A percentile compares a stretch with the other conserved stretches of the same genome.
Conservation (phyloP, 2,888 invertebrate species). For the Blera fallax region DNA sequence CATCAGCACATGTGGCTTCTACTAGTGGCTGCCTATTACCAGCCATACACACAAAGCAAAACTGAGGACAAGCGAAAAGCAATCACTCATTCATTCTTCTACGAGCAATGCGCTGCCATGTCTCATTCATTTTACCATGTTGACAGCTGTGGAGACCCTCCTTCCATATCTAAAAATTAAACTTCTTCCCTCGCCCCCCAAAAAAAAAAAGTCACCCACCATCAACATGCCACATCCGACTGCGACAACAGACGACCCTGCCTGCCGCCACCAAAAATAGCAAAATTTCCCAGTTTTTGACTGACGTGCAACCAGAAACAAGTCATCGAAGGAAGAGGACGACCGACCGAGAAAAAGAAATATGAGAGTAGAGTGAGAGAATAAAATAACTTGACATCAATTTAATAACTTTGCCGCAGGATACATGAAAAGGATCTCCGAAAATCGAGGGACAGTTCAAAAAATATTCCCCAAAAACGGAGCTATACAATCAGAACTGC, state of each 20-base stretch:
- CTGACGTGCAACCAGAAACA: slow-evolving; percentile 62
- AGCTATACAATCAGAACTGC: slow-evolving; percentile 13
- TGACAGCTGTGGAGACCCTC: slow-evolving; percentile 48
- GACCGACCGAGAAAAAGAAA: not conserved
- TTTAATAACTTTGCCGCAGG: slow-evolving; percentile 63
- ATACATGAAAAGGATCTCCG: not conserved
- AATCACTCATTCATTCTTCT: slow-evolving; percentile 67
- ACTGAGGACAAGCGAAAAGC: slow-evolving; percentile 59
- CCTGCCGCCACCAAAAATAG: slow-evolving; percentile 46
- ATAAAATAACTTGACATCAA: slow-evolving; percentile 69
- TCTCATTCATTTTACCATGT: slow-evolving; percentile 63
- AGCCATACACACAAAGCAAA: slow-evolving; percentile 3
- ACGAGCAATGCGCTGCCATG: slow-evolving; percentile 25
- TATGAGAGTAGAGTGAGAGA: slow-evolving; percentile 13
- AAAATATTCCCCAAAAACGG: not conserved
- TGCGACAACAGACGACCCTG: slow-evolving; percentile 21
- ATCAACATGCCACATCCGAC: slow-evolving; percentile 32
- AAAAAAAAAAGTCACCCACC: not conserved
- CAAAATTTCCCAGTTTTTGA: slow-evolving; percentile 45
- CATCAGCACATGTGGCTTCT: slow-evolving; percentile 60
- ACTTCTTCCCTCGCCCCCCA: slow-evolving; percentile 1
- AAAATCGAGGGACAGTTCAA: slow-evolving; percentile 4
- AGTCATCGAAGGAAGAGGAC: slow-evolving; percentile 33
- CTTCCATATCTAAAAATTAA: slow-evolving; percentile 48
- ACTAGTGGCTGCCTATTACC: slow-evolving; percentile 26